These are phyloP conservation scores for Stenchaetothrips biformis DNA, from an alignment of 2,888 invertebrate genomes.

Conservation along the genomic window DNA sequence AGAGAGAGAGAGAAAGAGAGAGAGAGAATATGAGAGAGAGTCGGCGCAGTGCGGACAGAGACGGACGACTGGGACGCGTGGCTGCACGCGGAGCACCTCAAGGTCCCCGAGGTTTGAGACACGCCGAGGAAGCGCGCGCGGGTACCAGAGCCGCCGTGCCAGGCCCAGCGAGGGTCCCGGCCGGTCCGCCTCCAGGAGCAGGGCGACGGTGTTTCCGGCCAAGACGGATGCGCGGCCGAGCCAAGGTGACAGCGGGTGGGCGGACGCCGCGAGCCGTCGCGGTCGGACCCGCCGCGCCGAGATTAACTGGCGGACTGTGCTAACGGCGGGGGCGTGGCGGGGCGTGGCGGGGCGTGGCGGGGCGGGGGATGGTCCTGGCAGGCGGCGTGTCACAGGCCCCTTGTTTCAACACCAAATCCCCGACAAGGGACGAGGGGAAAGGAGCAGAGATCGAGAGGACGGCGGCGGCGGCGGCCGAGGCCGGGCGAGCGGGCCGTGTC, in stretches of 20 bases:
- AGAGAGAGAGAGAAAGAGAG: background rate
- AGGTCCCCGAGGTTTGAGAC: too few species aligned
- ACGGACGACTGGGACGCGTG: background rate
- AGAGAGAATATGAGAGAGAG: background rate
- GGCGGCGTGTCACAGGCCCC: constrained; percentile 6
- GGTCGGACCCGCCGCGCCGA: background rate
- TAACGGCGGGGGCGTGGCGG: background rate
- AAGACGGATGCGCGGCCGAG: constrained; percentile 4
- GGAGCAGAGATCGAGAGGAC: background rate
- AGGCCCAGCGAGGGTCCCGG: too few species aligned
- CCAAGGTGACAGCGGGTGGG: background rate
- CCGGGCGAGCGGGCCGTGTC: background rate
- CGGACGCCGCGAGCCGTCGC: too few species aligned
- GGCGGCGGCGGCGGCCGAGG: background rate
- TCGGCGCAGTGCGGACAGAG: background rate
- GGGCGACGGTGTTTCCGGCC: too few species aligned
- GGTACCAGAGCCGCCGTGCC: too few species aligned
- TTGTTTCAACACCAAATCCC: constrained; percentile 23
- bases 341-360: background rate
- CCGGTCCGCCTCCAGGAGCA: too few species aligned
- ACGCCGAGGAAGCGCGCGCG: too few species aligned
- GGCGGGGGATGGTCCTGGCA: background rate
- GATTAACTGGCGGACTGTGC: background rate
- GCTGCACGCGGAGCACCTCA: too few species aligned
- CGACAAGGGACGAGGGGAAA: background rate